These are phyloP conservation scores for Megamerina dolium DNA, from an alignment of 2,888 invertebrate species.

Conservation along the genomic window DNA sequence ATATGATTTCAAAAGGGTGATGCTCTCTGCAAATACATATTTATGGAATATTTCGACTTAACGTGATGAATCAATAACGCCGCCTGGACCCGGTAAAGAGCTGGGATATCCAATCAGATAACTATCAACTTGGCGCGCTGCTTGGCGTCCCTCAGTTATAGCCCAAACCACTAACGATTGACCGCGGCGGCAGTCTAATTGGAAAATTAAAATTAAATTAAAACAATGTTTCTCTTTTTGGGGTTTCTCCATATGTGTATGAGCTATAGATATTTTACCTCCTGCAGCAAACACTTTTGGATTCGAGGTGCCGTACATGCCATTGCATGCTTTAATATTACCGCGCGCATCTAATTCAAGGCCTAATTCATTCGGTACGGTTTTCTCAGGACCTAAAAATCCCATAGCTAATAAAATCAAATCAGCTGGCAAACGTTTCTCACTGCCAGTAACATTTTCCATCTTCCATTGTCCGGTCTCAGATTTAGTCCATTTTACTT, in stretches of 20 bases:
- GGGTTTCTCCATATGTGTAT: not conserved
- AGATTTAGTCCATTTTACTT: slow-evolving; percentile 92
- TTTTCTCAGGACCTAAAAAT: slow-evolving; percentile 91
- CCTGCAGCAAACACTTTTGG: slow-evolving; percentile 92
- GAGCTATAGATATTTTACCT: slow-evolving; percentile 55
- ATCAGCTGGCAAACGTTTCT: slow-evolving; percentile 77
- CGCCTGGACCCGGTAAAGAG: slow-evolving; percentile 86
- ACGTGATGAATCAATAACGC: slow-evolving; percentile 58
- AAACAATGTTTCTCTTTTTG: not conserved
- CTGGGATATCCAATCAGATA: slow-evolving; percentile 69
- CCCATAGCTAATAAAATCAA: slow-evolving; percentile 97
- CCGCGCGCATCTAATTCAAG: slow-evolving; percentile 85
- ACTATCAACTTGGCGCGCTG: slow-evolving; percentile 87
- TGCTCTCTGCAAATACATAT: no score
- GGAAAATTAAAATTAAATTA: not conserved
- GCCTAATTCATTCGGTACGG: slow-evolving; percentile 73
- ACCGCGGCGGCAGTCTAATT: slow-evolving; percentile 91
- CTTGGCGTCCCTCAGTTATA: slow-evolving; percentile 96
- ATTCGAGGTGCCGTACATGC: slow-evolving; percentile 72
- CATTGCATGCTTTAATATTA: slow-evolving; percentile 76
- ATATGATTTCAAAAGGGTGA: no score
- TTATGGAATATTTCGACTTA: slow-evolving; percentile 28
- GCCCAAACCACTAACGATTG: slow-evolving; percentile 99
- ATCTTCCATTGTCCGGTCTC: slow-evolving; percentile 90
- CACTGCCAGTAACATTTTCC: slow-evolving; percentile 75